phyloP scores from a whole-genome alignment of 1,140 invertebrate genomes.

The Heliothis virescens region DNA sequence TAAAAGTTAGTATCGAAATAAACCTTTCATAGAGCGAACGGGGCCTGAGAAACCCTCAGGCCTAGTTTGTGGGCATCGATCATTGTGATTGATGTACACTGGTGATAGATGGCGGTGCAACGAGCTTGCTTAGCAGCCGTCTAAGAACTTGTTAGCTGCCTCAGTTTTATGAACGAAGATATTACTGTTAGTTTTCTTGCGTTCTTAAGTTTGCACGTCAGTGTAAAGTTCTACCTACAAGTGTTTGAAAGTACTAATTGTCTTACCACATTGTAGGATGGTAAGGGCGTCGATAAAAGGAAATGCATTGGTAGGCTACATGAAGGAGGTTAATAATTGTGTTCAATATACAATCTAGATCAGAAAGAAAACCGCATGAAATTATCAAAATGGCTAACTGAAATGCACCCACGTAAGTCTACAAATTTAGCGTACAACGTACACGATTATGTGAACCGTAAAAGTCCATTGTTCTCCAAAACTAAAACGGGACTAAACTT shows the following conservation, averaged over 20 bases:
- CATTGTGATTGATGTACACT: constrained; percentile 44
- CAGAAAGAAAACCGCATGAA: too few species aligned
- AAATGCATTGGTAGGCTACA: too few species aligned
- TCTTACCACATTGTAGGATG: too few species aligned
- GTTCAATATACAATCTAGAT: too few species aligned
- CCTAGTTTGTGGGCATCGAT: constrained; percentile 40
- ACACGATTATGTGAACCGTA: constrained; percentile 2
- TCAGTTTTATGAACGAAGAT: constrained; percentile 12
- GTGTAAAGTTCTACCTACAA: neutral
- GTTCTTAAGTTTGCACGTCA: neutral
- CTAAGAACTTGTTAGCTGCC: constrained; percentile 20
- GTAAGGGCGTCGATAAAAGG: too few species aligned
- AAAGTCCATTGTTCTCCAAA: constrained; percentile 22
- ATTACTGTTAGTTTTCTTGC: constrained; percentile 17
- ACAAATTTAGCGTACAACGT: too few species aligned
- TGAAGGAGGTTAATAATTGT: too few species aligned
- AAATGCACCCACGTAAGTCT: too few species aligned
- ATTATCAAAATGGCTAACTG: too few species aligned
- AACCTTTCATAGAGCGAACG: constrained; percentile 32
- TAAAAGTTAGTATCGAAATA: constrained; percentile 39
- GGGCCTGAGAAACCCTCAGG: constrained; percentile 6
- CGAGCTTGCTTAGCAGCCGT: constrained; percentile 8
- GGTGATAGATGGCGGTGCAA: constrained; percentile 31
- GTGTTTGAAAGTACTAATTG: too few species aligned
- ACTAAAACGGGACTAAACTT: neutral